phyloP scores from a whole-genome alignment of 2,797 vertebrate species.

The Acrocephalus scirpaceus region DNA sequence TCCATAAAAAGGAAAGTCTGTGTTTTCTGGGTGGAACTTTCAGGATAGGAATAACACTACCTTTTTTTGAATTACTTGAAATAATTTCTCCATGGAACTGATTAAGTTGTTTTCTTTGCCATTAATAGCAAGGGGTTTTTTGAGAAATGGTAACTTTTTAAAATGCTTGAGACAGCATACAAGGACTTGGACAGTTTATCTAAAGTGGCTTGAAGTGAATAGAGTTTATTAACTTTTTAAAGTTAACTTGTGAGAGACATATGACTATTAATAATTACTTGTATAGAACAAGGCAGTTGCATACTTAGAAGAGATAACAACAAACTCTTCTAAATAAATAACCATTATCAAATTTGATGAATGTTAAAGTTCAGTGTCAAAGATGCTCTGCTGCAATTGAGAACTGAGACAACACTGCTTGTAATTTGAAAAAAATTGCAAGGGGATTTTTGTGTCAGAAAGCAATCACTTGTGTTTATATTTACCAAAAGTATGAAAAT shows the following conservation, averaged over 20 bases:
- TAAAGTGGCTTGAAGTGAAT: background rate
- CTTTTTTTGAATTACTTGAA: conserved; percentile 14
- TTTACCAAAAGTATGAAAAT: background rate
- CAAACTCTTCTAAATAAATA: background rate
- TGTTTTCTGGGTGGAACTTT: conserved; percentile 53
- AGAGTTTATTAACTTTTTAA: background rate
- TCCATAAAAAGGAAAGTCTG: conserved; percentile 57
- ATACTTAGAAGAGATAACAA: background rate
- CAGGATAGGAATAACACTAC: background rate
- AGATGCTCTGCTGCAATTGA: background rate
- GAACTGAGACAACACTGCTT: background rate
- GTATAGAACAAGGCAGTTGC: background rate
- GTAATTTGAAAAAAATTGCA: background rate
- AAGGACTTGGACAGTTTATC: background rate
- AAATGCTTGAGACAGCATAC: background rate
- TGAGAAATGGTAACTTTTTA: background rate
- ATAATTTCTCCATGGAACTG: background rate
- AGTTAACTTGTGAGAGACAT: background rate
- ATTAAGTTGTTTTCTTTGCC: conserved; percentile 43
- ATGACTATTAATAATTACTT: background rate
- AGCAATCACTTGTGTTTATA: background rate
- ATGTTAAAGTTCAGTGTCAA: background rate
- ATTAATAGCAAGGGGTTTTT: background rate
- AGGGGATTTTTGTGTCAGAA: conserved; percentile 1
- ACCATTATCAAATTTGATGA: background rate